phyloP scores from a whole-genome alignment of 1,140 invertebrate genomes.

The Nomia melanderi region DNA sequence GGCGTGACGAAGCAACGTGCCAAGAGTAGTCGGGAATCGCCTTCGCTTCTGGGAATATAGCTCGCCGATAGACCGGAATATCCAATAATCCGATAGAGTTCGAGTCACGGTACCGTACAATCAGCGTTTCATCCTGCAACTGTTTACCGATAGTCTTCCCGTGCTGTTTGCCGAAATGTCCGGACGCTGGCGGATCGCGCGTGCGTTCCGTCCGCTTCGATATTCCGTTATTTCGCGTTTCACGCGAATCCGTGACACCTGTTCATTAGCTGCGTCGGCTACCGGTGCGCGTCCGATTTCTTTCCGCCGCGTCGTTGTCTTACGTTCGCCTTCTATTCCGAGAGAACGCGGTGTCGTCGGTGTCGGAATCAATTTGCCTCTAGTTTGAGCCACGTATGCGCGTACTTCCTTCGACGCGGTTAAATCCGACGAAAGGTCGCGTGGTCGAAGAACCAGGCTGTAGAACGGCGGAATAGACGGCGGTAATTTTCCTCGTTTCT shows the following conservation, averaged over 20 bases:
- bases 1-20: background rate
- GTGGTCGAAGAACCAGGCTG: background rate
- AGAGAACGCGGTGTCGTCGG: too few relatives aligned
- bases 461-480: background rate
- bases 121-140: background rate
- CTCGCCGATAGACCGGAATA: conserved; percentile 2
- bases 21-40: conserved; percentile 7
- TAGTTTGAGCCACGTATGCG: too few relatives aligned
- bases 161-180: background rate
- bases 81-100: conserved; percentile 19
- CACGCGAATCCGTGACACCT: background rate
- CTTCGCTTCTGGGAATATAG: conserved; percentile 2
- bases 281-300: background rate
- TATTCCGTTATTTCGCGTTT: too few relatives aligned
- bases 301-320: too few relatives aligned
- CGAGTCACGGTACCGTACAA: background rate
- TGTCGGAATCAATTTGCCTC: too few relatives aligned
- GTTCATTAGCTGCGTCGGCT: background rate
- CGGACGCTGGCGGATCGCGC: too few relatives aligned
- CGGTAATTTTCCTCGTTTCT: background rate
- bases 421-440: background rate
- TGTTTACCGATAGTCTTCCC: background rate
- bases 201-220: too few relatives aligned
- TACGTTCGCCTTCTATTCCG: too few relatives aligned
- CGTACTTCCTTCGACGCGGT: too few relatives aligned